Evolutionary conservation across 2,888 invertebrate species (phyloP).

Genomic region (Epinotia demarniana): DNA sequence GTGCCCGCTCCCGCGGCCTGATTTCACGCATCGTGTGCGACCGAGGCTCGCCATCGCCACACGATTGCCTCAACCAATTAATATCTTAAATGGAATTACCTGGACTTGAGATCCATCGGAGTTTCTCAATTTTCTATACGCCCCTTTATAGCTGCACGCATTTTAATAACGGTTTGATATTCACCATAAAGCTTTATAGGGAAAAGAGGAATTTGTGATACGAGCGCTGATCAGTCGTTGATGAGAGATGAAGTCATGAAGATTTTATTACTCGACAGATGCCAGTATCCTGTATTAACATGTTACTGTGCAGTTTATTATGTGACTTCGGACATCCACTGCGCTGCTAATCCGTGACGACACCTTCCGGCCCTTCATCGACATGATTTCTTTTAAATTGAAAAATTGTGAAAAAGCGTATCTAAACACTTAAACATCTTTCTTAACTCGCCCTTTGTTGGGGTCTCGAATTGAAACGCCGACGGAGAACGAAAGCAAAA

Average conservation of each 20-base stretch:
- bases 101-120: constrained; percentile 61
- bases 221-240: constrained; percentile 25
- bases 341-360: constrained; percentile 78
- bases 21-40: constrained; percentile 84
- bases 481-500: constrained; percentile 74
- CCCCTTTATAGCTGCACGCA: constrained; percentile 67
- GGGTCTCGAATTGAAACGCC: constrained; percentile 77
- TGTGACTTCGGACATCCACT: constrained; percentile 65
- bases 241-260: constrained; percentile 33
- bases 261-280: constrained; percentile 34
- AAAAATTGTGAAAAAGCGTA: constrained; percentile 83
- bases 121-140: constrained; percentile 63
- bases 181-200: constrained; percentile 58
- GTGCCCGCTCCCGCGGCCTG: constrained; percentile 75
- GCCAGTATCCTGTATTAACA: constrained; percentile 20
- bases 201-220: constrained; percentile 43
- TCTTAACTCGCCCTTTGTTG: constrained; percentile 82
- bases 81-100: constrained; percentile 78
- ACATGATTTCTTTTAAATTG: constrained; percentile 81
- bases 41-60: constrained; percentile 56
- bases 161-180: constrained; percentile 64
- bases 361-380: constrained; percentile 82
- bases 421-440: constrained; percentile 84
- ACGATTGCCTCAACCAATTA: constrained; percentile 70
- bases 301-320: constrained; percentile 37